Evolutionary conservation across 2,113 vertebrate genomes (phyloP).

Genomic region (Alligator sinensis): DNA sequence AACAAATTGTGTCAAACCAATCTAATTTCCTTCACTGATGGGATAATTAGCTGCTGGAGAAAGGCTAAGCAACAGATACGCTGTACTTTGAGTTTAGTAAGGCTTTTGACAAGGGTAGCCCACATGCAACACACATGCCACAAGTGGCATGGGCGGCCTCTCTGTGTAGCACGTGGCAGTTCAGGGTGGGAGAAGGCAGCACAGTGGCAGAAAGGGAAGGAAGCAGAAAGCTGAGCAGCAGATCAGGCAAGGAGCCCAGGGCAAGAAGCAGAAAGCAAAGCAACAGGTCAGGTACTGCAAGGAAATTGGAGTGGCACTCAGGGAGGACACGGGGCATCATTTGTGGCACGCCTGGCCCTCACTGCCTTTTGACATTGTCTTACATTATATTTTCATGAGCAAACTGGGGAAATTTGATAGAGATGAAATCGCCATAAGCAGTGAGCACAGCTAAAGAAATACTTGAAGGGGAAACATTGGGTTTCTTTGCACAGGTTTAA

Average conservation of each 20-base stretch:
- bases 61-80: not conserved
- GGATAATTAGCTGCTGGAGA: not conserved
- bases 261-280: not conserved
- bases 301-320: not conserved
- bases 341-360: not conserved
- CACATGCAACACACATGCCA: no score
- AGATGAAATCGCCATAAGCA: no score
- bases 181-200: not conserved
- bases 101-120: not conserved
- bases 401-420: no score
- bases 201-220: not conserved
- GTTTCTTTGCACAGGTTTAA: no score
- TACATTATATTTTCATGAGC: no score
- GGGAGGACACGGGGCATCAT: not conserved
- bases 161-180: no score
- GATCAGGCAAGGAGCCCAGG: not conserved
- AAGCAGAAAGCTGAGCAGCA: not conserved
- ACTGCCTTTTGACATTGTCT: no score
- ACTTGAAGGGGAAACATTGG: no score
- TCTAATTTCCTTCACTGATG: not conserved
- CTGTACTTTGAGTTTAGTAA: fast-evolving
- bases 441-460: no score
- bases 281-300: not conserved
- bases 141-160: no score
- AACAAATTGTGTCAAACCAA: not conserved